Base-by-base conservation (phyloP, 1,140 invertebrate species). In the Hyles euphorbiae region DNA sequence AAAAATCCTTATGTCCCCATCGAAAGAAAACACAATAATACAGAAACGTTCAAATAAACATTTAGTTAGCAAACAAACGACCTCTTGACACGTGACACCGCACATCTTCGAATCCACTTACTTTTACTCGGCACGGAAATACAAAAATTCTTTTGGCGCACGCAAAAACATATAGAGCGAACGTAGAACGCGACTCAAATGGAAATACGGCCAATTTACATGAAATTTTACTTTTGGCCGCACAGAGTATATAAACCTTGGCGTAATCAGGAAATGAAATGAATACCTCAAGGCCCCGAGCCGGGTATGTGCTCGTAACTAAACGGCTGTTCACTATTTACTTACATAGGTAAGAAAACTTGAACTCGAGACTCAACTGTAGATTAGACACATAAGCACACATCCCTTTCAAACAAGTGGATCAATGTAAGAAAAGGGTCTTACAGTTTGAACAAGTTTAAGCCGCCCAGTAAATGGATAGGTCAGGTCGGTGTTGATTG, bases 51-150 rank as follows among this genome's bases (percentile, higher is more conserved):
- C 52, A 60, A 63, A 58, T 54, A 63, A 67, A 67, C 58, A 60
- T 63, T 59, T 51, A 50, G 32, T 34, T 4, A 9, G 55, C 61
- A 60, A 67, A 63, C 58, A 63, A 22, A 22, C 22, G 22, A 22
- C 34, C 3, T 12, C 54, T 46, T n/a, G 58, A 60, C 58, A 67
- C 40, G 12, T 45, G 65, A 63, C 57, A 67, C 57, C 58, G 44
- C 49, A 51, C 58, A 44, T 60, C 51, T 55, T 58, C 54, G 58
- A 68, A 68, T 57, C 55, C 57, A 62, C 48, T 44, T 44, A 56
- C 60, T 62, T 62, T 62, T 62, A 44, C 11, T 36, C 34, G 46
- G 48, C 44, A n/a, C 9, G 44, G 33, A 55, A 60, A 51, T 32
- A 34, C 53, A 46, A 44, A 49, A 40, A 55, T 34, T 46, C 53